Evolutionary conservation across 2,888 invertebrate genomes (phyloP).

Genomic region (Laothoe populi): DNA sequence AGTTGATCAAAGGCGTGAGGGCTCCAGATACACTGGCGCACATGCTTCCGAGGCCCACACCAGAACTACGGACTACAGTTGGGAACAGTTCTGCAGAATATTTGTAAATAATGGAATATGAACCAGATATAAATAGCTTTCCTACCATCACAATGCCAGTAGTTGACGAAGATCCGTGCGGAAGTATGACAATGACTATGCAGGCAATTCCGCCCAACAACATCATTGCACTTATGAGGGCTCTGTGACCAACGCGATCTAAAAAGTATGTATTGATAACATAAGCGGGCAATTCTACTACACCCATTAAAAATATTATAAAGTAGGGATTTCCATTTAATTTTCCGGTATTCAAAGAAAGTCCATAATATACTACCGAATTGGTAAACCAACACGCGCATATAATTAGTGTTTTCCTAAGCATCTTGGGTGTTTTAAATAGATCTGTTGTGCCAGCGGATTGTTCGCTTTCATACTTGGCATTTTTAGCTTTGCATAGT

Average conservation of each 20-base stretch:
- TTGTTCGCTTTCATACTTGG: conserved; percentile 73
- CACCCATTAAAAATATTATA: conserved; percentile 90
- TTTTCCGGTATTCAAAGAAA: conserved; percentile 92
- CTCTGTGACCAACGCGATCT: conserved; percentile 90
- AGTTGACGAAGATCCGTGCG: conserved; percentile 85
- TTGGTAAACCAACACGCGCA: conserved; percentile 95
- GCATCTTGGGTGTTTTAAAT: conserved; percentile 90
- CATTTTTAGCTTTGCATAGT: conserved; percentile 83
- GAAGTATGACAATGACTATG: conserved; percentile 88
- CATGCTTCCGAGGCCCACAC: conserved; percentile 93
- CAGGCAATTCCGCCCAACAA: conserved; percentile 91
- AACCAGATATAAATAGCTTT: conserved; percentile 93
- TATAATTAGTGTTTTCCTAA: conserved; percentile 91
- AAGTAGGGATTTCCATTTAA: conserved; percentile 92
- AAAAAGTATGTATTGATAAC: conserved; percentile 89
- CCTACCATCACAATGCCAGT: conserved; percentile 90
- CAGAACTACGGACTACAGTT: conserved; percentile 93
- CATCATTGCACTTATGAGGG: conserved; percentile 91
- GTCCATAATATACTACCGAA: conserved; percentile 93
- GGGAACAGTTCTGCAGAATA: conserved; percentile 95
- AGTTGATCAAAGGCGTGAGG: conserved; percentile 90
- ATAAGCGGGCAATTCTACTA: conserved; percentile 93
- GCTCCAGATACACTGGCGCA: conserved; percentile 93
- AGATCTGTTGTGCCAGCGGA: conserved; percentile 89
- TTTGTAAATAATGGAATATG: conserved; percentile 94